Base-by-base conservation (phyloP, 2,888 invertebrate genomes). In the Stenotaenia linearis region DNA sequence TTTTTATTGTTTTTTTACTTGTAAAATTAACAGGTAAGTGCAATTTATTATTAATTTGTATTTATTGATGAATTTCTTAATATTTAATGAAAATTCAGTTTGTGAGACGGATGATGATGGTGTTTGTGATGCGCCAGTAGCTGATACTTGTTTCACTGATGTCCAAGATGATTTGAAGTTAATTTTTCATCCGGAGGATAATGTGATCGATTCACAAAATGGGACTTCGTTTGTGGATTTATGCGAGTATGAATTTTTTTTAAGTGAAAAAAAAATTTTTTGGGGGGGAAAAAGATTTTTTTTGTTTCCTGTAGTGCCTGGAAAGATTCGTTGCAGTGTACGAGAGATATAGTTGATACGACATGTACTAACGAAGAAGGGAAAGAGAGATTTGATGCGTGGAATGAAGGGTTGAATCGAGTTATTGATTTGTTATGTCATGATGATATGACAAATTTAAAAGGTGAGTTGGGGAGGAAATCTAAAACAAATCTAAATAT, bases 261-360 rank as follows among this genome's bases (percentile, higher is more conserved):
- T 23, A 21, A 61, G 21, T 61, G 12, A n/a, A 21, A 21, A 4
- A 37, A 37, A 6, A 74, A 74, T 21, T 23, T 10, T 7, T 6
- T 10, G 15, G 3, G 56, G 2, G 21, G 23, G 10, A 69, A 69
- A 32, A 32, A 32, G 32, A 21, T 23, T 40, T 18, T 9, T 79
- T 32, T 32, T 32, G 32, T 32, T 32, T 32, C 32, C 32, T 32
- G 32, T 32, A 82, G 82, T 50, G 78, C 81, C 5, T 78, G 81
- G 79, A 77, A 78, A 6, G 82, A 82, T 35, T 81, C 82, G 21
- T 77, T 82, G 23, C 75, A 79, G 50, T 82, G 82, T 45, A 80
- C 81, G 7, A 61, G 78, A 9, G 81, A 81, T 74, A 80, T 82
- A 35, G 79, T 82, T 0, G 80, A 81, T 50, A 69, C 77, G 30